Evolutionary conservation across 2,888 invertebrate genomes (phyloP), one percentile per base, ranked within the genome.

Genomic region (Cheilosia vulpina): DNA sequence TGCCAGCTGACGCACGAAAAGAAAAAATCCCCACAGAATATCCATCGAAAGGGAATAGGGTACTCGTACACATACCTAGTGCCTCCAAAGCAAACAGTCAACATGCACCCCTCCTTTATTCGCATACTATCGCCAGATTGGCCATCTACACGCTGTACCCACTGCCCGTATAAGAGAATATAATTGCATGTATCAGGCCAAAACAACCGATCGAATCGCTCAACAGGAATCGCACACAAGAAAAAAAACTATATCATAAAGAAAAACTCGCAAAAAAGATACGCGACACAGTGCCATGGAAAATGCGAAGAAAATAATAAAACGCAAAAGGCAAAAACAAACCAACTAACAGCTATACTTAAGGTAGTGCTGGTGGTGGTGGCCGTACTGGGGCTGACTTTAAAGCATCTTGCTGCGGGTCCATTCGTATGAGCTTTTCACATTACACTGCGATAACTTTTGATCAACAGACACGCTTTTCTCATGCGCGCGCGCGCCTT

Each of bases 391-490:
- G 89, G 88, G 88, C 87, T 88, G 78, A 88, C 88, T 90, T 90
- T 88, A 88, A 90, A 91, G 91, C 91, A 92, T 90, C 91, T 65
- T 69, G 50, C 9, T 60, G 71, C 87, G 90, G 91, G 91, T 91
- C 90, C 90, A 90, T 91, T 91, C 90, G 90, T 89, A 91, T 90
- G 89, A 92, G 92, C 91, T 92, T 92, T 92, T 91, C 91, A 80
- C 85, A 92, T 92, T 92, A 91, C 92, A 89, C 90, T 90, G 92
- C 90, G 91, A 91, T 91, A 90, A 92, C 90, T 91, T 90, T 88
- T 89, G 90, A 89, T 89, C 88, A 89, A 88, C 89, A 90, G 88
- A 87, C 87, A 91, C 89, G 89, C 87, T 90, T 77, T 65, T 82
- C 84, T 71, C 76, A 80, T 72, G 83, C 89, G 90, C 89, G 89